Evolutionary conservation across 2,113 vertebrate genomes (phyloP).

Genomic region (Eidolon helvum): DNA sequence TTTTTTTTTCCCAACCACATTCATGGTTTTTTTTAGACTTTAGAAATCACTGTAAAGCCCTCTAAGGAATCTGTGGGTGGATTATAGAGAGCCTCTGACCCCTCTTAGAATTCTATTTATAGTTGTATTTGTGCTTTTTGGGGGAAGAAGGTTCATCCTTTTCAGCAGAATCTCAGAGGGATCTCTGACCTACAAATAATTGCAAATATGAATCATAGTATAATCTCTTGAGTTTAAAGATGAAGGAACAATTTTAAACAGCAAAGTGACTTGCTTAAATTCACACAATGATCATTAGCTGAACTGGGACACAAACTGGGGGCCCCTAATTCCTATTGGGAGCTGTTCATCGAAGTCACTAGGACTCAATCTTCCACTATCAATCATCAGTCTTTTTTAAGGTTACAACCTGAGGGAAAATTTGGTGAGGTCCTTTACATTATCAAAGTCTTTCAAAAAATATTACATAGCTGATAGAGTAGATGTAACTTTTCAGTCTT

Average conservation of each 20-base stretch:
- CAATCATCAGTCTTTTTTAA: background rate
- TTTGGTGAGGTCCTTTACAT: background rate
- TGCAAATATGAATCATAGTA: background rate
- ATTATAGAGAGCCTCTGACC: background rate
- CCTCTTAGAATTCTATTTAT: conserved; percentile 3
- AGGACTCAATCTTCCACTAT: background rate
- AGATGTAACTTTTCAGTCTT: background rate
- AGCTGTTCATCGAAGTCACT: background rate
- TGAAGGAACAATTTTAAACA: background rate
- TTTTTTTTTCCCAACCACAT: background rate
- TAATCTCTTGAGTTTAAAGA: background rate
- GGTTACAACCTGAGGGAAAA: conserved; percentile 12
- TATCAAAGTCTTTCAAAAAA: background rate
- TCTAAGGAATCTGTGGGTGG: background rate
- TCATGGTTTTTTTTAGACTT: background rate
- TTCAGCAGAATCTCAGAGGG: background rate
- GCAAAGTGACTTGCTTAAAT: background rate
- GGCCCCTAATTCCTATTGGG: background rate
- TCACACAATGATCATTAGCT: background rate
- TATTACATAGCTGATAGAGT: background rate
- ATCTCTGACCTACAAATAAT: background rate
- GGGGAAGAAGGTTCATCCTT: background rate
- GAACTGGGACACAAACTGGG: background rate
- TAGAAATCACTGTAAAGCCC: background rate
- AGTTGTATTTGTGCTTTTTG: background rate